These are phyloP conservation scores for Callinectes sapidus DNA, from an alignment of 2,888 invertebrate genomes.

Conservation along the genomic window DNA sequence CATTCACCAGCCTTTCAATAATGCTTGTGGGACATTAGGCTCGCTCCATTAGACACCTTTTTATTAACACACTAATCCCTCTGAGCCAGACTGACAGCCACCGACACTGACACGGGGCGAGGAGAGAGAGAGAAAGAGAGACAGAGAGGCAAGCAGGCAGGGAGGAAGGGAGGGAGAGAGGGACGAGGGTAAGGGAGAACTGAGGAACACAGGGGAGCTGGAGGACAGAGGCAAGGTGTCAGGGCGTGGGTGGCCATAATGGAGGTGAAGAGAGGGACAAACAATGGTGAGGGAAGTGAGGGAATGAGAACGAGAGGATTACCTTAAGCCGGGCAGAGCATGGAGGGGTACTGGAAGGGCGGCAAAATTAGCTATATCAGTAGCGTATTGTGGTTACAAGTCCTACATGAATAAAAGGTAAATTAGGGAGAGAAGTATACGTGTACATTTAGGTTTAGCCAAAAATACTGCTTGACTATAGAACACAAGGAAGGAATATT, in stretches of 20 bases:
- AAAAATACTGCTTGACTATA: not conserved
- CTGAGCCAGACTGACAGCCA: conserved; percentile 57
- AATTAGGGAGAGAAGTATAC: not conserved
- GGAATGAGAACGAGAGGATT: not conserved
- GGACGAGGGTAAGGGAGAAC: not conserved
- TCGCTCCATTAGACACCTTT: conserved; percentile 56
- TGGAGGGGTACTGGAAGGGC: not conserved
- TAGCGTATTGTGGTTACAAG: not conserved
- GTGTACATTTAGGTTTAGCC: not conserved
- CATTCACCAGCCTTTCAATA: conserved; percentile 50
- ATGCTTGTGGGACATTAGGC: conserved; percentile 53
- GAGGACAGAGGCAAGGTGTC: not conserved
- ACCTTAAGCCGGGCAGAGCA: not conserved
- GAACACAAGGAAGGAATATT: no score
- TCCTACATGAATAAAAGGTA: not conserved
- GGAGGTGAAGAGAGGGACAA: not conserved
- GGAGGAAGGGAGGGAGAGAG: not conserved
- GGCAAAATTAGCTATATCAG: not conserved
- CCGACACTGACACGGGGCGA: not conserved
- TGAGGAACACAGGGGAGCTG: not conserved
- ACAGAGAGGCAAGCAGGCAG: no score
- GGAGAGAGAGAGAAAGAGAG: not conserved
- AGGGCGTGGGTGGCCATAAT: not conserved
- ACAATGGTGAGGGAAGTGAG: not conserved
- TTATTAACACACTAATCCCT: conserved; percentile 55